Percentiles rank a stretch among this genome's conserved stretches.
phyloP scores from a whole-genome alignment of 1,140 invertebrate species.

The Frieseomelitta varia region DNA sequence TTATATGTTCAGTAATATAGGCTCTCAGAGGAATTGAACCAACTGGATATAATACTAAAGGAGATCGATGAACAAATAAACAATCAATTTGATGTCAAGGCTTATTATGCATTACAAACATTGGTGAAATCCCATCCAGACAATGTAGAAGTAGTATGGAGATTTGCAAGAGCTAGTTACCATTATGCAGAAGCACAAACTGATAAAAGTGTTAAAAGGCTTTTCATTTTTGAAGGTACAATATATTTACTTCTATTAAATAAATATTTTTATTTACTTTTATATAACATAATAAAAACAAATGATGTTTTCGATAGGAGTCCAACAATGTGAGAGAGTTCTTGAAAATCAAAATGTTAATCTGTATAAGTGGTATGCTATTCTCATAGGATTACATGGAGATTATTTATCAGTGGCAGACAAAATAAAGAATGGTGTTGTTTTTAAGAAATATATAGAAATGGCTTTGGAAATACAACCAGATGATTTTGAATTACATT shows the following conservation, averaged over 20 bases:
- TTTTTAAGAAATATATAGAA: constrained; percentile 89
- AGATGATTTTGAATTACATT: constrained; percentile 86
- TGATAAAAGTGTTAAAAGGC: constrained; percentile 82
- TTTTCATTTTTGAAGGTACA: constrained; percentile 83
- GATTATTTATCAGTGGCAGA: constrained; percentile 85
- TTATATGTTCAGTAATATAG: constrained; percentile 81
- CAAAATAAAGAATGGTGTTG: constrained; percentile 86
- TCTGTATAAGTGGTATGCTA: constrained; percentile 91
- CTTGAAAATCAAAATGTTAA: constrained; percentile 84
- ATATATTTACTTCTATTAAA: not conserved
- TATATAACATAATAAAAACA: not conserved
- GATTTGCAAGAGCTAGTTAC: constrained; percentile 86
- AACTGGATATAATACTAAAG: constrained; percentile 64
- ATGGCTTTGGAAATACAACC: constrained; percentile 86
- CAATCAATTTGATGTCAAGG: constrained; percentile 59
- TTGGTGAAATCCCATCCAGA: constrained; percentile 76
- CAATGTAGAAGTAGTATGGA: constrained; percentile 85
- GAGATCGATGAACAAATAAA: constrained; percentile 65
- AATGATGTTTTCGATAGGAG: constrained; percentile 78
- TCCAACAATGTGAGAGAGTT: constrained; percentile 84
- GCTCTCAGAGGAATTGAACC: constrained; percentile 70
- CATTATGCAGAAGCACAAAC: constrained; percentile 80
- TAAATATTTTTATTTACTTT: not conserved
- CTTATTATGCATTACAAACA: constrained; percentile 74
- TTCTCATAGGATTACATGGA: constrained; percentile 86